Conservation (phyloP, 2,113 vertebrate species). For the Octodon degus region DNA sequence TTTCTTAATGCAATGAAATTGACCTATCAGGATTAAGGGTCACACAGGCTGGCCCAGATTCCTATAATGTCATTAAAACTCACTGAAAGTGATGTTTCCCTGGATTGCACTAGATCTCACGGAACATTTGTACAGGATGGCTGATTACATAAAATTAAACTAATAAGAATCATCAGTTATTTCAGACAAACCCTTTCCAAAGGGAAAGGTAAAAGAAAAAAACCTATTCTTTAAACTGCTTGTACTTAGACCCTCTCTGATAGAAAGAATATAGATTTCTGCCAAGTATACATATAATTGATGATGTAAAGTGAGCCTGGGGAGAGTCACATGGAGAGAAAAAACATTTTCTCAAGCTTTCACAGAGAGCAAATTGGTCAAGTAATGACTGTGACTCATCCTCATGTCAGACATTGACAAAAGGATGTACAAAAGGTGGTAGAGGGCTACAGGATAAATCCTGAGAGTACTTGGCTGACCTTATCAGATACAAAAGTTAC, state of each 20-base stretch:
- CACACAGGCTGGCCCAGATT: background rate
- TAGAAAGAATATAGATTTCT: background rate
- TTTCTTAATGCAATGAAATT: background rate
- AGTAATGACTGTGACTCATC: no score
- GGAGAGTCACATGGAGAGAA: no score
- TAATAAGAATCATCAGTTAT: background rate
- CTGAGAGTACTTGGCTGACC: no score
- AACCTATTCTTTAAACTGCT: background rate
- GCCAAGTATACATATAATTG: slow-evolving; percentile 23
- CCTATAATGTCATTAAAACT: background rate
- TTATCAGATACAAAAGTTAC: no score
- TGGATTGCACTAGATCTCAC: background rate
- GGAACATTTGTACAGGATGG: background rate
- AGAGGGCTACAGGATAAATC: no score
- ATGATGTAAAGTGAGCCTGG: no score
- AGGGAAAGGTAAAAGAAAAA: background rate
- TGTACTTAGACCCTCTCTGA: background rate
- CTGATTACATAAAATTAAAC: background rate
- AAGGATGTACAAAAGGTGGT: no score
- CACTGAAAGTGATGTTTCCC: background rate
- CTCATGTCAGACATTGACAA: no score
- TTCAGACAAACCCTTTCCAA: slow-evolving; percentile 11
- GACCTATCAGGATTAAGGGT: background rate
- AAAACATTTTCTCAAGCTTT: no score
- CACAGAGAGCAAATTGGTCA: no score